phyloP scores from a whole-genome alignment of 2,888 invertebrate genomes.

The Vesta saturnalis region DNA sequence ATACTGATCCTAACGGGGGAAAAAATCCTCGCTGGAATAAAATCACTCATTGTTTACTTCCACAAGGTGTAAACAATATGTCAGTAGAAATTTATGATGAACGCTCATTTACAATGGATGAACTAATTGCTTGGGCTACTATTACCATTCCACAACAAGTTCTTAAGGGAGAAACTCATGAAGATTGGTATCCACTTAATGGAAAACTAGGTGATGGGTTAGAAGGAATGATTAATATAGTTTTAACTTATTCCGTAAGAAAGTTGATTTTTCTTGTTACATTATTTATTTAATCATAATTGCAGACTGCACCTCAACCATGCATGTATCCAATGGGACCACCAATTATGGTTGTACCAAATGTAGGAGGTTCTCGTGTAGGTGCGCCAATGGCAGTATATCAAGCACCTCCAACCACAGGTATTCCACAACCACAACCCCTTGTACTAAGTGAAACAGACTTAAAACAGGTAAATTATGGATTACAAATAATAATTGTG shows the following conservation, averaged over 20 bases:
- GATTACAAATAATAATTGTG: neutral
- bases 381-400: conserved; percentile 67
- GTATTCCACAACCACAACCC: conserved; percentile 39
- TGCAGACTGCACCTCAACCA: conserved; percentile 61
- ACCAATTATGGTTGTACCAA: conserved; percentile 78
- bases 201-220: conserved; percentile 95
- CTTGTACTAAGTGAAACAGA: conserved; percentile 68
- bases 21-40: conserved; percentile 97
- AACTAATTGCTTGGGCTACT: conserved; percentile 94
- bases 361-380: conserved; percentile 62
- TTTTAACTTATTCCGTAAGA: conserved; percentile 81
- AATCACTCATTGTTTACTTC: conserved; percentile 88
- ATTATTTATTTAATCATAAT: conserved; percentile 26
- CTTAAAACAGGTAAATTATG: conserved; percentile 68
- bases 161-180: conserved; percentile 87
- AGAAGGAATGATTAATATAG: conserved; percentile 93
- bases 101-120: conserved; percentile 95
- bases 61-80: conserved; percentile 87
- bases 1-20: conserved; percentile 93
- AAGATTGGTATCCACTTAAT: conserved; percentile 94
- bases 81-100: conserved; percentile 97
- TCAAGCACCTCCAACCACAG: conserved; percentile 51
- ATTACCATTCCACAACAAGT: conserved; percentile 87
- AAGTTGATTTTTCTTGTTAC: neutral
- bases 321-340: conserved; percentile 65